Evolutionary conservation across 2,888 invertebrate species (phyloP), one percentile per base, ranked within the genome.

Genomic region (Leptinotarsa peninsularis): DNA sequence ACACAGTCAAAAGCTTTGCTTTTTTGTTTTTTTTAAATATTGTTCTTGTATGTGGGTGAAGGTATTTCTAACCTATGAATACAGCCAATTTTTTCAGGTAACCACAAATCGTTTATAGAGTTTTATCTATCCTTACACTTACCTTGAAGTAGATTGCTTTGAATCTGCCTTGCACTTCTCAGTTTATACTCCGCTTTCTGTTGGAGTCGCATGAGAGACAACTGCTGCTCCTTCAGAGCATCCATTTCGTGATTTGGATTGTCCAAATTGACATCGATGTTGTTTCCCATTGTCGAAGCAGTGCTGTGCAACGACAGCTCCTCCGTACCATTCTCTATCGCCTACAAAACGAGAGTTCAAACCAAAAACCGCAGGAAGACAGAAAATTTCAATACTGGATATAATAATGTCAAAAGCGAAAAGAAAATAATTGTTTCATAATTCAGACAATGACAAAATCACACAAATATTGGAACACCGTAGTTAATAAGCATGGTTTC

Each of bases 101-200:
- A 33, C 33, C 33, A 33, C 33, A 33, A 0, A 33, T 0, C 33
- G 7, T 7, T 7, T 33, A 4, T 23, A 33, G 33, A 33, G 33
- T 33, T 33, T 33, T 33, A 33, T 1, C 33, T 33, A 33, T 43
- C 10, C 43, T 13, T 13, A 43, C 18, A 4, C 75, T 79, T 74
- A 81, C 81, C 76, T 66, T 49, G 70, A 49, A 81, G 66, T 33
- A 88, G 77, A 80, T 85, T 86, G 76, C 86, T 87, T 81, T 88
- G 88, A 49, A 85, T 83, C 49, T 84, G 84, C 67, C 86, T 82
- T 4, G 88, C 88, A 73, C 87, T 86, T 50, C 84, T 81, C 60
- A 88, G 76, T 79, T 87, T 87, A 78, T 86, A 88, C 77, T 89
- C 88, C 27, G 88, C 87, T 78, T 86, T 88, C 73, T 87, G 84